Evolutionary conservation across 2,113 vertebrate species (phyloP), one percentile per base, ranked within the genome.

Genomic region (Suncus etruscus): DNA sequence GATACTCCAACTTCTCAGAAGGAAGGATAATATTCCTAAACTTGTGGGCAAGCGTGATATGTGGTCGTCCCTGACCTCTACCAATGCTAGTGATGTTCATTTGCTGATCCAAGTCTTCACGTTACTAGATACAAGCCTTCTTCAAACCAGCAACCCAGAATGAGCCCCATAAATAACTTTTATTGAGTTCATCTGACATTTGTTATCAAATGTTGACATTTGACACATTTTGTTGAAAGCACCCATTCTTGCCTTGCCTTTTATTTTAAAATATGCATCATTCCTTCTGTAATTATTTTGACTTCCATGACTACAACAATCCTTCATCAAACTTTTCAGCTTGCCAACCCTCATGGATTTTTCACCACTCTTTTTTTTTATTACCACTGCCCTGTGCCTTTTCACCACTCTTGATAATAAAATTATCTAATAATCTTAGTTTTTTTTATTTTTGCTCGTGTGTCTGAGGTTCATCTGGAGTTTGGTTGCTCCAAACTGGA

Each of bases 141-240:
- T 0, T 1, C 22, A 16, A 8, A 24, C 54, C 31, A 27, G 16
- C 20, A 47, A 20, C 20, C 45, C 29, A 58, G 24, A 88, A 18
- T 65, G 29, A 66, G 12, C 54, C 50, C 25, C 63, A 63, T 32
- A 51, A 31, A n/a, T 63, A 70, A 69, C 27, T 74, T 85, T 20
- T n/a, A 1, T 10, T 66, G 58, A 22, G 20, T 68, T 75, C 10
- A 4, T 29, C 27, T 66, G 24, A 27, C 65, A 11, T 66, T 66
- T 69, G 66, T 15, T 18, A 85, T 16, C 63, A 61, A 50, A 16
- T 27, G 70, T 70, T 85, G 70, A 66, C 66, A 25, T 47, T 39
- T 54, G 70, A 72, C 78, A 74, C 3, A 7, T n/a, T 75, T 85
- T 85, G n/a, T 50, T 76, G 27, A 70, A 91, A 91, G 88, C 10